Evolutionary conservation across 2,888 invertebrate genomes (phyloP), one percentile per base, ranked within the genome.

Genomic region (Cyclophora punctaria): DNA sequence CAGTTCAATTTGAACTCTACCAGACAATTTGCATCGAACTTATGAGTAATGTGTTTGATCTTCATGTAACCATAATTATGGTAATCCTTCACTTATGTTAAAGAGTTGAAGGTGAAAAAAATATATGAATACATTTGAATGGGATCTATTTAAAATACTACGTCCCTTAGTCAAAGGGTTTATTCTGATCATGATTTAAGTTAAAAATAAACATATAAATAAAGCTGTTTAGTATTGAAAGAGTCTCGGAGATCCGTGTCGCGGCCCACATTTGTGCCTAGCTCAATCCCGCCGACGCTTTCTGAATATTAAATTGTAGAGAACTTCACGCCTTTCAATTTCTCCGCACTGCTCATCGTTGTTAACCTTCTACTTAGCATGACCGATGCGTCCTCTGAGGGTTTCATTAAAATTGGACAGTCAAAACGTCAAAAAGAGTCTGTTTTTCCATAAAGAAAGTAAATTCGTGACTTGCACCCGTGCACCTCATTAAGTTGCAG

Each of bases 261-360:
- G 71, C 73, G 75, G 71, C 77, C 78, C 72, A 84, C 83, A 80
- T 84, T 75, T 73, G 20, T 20, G 64, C 72, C 75, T 73, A 77
- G 79, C 68, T 76, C 71, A 77, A 80, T 77, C 75, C 73, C 74
- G 66, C 73, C 63, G 71, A 80, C 81, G 78, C 78, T 73, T 69
- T 75, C 66, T 73, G 84, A 83, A 86, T 86, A 81, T 74, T 76
- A 82, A 82, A 80, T 72, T 65, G 63, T 66, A 63, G 66, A 67
- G 66, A 61, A 69, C 67, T 64, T 66, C 58, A 60, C 61, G 74
- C 71, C 72, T 78, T 83, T 78, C 77, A 82, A 81, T 80, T 80
- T 78, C 71, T 73, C 75, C 63, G 62, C 63, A 58, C 56, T 65
- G 55, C 63, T 68, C 56, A 58, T 69, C 63, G 67, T 67, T 20